Base-by-base conservation (phyloP, 2,888 invertebrate genomes). In the Hipparchia semele region DNA sequence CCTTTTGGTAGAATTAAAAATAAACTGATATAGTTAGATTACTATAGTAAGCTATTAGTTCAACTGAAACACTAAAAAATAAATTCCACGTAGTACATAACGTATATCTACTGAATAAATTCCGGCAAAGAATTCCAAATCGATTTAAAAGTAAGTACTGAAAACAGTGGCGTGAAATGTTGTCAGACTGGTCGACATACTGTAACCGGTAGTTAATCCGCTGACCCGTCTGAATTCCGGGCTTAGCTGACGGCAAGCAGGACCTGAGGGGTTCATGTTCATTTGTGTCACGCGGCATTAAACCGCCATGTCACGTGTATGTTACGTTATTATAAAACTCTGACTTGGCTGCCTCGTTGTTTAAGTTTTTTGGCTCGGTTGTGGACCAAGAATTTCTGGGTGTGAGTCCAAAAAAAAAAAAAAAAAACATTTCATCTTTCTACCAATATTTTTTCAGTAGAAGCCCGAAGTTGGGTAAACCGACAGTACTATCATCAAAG, bases 231-330 rank as follows among this genome's bases (percentile, higher is more conserved):
- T 69, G 69, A 69, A 69, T 69, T 61, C 60, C 61, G 39, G 69
- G 69, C 49, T 69, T 69, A 69, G 60, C 69, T 61, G 61, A 60
- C 61, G 60, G 51, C 68, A 60, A 59, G 51, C 33, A 59, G 61
- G 69, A 61, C 69, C 69, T 61, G 69, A 68, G 58, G 53, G 69
- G 69, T n/a, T 61, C 58, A 61, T 61, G 69, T 61, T 69, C 69
- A 69, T 60, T 61, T 69, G 45, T 61, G 69, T 69, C 69, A 69
- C 69, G 69, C 6, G 69, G 69, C 69, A 53, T 61, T 69, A 69
- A 69, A 13, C 69, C 60, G 53, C 8, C 6, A 61, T 61, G 60
- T 61, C 69, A 69, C 69, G 60, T 69, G 61, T 53, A 53, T 39
- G 53, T 69, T 53, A 69, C 61, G 8, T 39, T 60, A 61, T 60